Base-by-base conservation (phyloP, 1,140 invertebrate species). In the Penaeus japonicus region DNA sequence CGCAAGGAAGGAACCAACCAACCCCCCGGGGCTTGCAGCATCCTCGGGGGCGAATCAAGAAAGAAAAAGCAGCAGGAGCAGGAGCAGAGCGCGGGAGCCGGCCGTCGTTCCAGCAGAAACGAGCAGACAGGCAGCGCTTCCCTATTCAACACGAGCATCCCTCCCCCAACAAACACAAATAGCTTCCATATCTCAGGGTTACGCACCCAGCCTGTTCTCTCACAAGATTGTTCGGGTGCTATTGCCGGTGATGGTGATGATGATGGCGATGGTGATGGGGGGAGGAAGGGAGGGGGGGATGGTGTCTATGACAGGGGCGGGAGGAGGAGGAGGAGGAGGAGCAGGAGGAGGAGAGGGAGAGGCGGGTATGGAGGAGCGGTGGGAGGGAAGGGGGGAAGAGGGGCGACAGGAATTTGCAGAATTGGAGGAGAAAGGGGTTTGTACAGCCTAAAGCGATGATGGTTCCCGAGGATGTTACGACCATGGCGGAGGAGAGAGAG, bases 111-210 rank as follows among this genome's bases (percentile, higher is more conserved):
- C 54, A 24, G 27, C 81, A 35, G 27, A 24, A 59, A 24, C 57
- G 78, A 81, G 62, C 82, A 73, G 62, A 84, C 82, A 39, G 32
- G 53, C 81, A 22, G 82, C 39, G 83, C 59, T 47, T 53, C 83
- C 83, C 62, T 73, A 54, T 75, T 70, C 32, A 35, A 39, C 32
- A 75, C 27, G 35, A 24, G 53, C 59, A 35, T 24, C 24, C 53
- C 62, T 54, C 65, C 82, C 39, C 83, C 75, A 62, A 73, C 83
- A 27, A n/a, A 75, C 83, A n/a, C 83, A 84, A 84, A 84, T 84
- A 70, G 83, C 83, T 47, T 62, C 83, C 83, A 84, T 84, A 84
- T 84, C 83, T 84, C 83, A 84, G 83, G 12, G 39, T 15, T 39
- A 35, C 83, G 83, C 83, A 55, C 18, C 83, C 83, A 70, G 83